Conservation (phyloP, 2,113 vertebrate genomes). For the Channa maculata region DNA sequence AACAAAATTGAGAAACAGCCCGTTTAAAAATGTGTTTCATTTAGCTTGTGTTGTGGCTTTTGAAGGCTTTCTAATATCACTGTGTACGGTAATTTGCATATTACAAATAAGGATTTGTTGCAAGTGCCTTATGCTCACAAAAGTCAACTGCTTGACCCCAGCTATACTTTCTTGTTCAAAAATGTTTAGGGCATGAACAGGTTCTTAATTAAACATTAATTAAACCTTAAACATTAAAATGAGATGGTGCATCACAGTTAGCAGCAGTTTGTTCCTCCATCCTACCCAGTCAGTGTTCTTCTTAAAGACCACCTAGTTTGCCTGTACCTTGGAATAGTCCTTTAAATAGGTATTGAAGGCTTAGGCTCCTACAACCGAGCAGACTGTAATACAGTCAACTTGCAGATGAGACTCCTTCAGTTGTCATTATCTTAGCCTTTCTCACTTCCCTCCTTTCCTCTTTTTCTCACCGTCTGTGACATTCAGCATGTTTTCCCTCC, state of each 20-base stretch:
- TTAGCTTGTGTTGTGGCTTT: too few relatives aligned
- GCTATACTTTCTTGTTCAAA: too few relatives aligned
- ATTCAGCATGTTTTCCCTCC: slow-evolving; percentile 68
- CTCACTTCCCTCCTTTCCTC: slow-evolving; percentile 17
- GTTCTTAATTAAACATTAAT: too few relatives aligned
- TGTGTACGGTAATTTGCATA: too few relatives aligned
- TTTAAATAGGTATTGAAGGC: slow-evolving; percentile 42
- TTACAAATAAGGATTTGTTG: too few relatives aligned
- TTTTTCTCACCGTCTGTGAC: slow-evolving; percentile 50
- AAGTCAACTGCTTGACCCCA: too few relatives aligned
- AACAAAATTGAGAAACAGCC: too few relatives aligned
- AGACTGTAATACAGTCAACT: slow-evolving; percentile 64
- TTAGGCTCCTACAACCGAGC: slow-evolving; percentile 30
- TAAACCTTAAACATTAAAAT: not conserved
- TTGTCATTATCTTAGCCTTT: slow-evolving; percentile 39
- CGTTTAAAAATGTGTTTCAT: too few relatives aligned
- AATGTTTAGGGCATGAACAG: too few relatives aligned
- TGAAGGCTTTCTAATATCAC: too few relatives aligned
- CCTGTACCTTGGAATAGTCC: slow-evolving; percentile 9
- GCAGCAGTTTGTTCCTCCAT: not conserved
- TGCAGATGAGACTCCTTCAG: slow-evolving; percentile 33
- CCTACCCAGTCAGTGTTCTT: slow-evolving; percentile 16
- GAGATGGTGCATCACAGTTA: not conserved
- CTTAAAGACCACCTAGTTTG: slow-evolving; percentile 6
- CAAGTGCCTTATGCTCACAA: too few relatives aligned